A percentile compares a stretch with the other conserved stretches of the same genome.
Conservation (phyloP, 2,888 invertebrate species). For the Lasiommata megera region DNA sequence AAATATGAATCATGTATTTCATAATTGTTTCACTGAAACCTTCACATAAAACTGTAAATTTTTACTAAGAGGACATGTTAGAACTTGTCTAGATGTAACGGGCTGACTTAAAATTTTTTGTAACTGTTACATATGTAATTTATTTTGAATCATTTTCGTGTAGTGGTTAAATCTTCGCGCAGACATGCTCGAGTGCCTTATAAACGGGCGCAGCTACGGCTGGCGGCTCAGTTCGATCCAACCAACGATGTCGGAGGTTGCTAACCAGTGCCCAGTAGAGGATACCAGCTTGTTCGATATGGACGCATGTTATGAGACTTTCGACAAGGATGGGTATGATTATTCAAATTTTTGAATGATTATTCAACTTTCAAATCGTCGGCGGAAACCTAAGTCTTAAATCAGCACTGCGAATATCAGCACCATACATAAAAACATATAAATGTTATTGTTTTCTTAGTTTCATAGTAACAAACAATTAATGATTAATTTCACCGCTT, state of each 20-base stretch:
- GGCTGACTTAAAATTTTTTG: background rate
- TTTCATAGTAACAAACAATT: background rate
- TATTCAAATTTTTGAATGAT: constrained; percentile 49
- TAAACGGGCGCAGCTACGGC: constrained; percentile 55
- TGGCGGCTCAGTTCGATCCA: constrained; percentile 66
- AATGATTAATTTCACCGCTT: background rate
- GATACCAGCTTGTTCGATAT: constrained; percentile 84
- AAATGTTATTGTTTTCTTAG: background rate
- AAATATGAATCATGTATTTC: constrained; percentile 28
- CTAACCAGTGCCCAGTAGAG: constrained; percentile 65
- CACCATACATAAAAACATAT: background rate
- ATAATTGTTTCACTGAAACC: constrained; percentile 31
- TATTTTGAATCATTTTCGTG: background rate
- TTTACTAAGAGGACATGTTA: background rate
- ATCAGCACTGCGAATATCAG: background rate
- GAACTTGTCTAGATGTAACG: background rate
- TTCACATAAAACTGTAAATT: constrained; percentile 18
- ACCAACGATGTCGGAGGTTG: constrained; percentile 73
- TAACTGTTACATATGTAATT: constrained; percentile 12
- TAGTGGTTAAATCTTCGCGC: constrained; percentile 32
- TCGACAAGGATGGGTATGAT: constrained; percentile 92
- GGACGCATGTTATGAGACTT: constrained; percentile 95
- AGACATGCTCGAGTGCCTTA: constrained; percentile 67
- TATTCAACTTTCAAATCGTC: background rate
- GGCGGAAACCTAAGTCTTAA: background rate